A percentile compares a stretch with the other conserved stretches of the same genome.
Evolutionary conservation across 2,113 vertebrate species (phyloP).

Genomic region (Tor tambroides): DNA sequence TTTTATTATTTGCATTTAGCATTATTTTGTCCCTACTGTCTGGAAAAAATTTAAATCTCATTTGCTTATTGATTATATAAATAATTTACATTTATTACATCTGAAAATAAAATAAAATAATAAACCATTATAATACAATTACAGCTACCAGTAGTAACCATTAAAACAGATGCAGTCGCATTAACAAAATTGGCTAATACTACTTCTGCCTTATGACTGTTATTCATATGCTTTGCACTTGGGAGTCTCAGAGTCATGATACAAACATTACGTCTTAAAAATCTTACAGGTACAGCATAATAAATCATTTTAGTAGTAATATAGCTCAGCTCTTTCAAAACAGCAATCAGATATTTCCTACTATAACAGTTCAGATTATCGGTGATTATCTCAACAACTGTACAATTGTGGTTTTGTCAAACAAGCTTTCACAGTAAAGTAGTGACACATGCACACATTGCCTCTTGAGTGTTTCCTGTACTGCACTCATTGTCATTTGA

Average conservation of each 20-base stretch:
- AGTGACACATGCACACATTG: neutral
- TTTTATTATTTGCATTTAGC: constrained; percentile 2
- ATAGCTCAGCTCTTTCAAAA: neutral
- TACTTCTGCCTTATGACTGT: neutral
- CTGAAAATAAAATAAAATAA: neutral
- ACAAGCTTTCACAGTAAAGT: constrained; percentile 18
- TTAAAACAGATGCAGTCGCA: neutral
- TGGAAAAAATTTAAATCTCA: neutral
- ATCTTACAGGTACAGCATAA: neutral
- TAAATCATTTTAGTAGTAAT: neutral
- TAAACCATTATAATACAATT: neutral
- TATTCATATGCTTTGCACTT: neutral
- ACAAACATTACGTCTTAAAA: neutral
- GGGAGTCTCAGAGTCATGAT: constrained; percentile 8
- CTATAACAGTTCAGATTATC: neutral
- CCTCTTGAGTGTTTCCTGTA: neutral
- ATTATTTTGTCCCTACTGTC: neutral
- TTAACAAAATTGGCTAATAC: neutral
- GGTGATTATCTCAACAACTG: neutral
- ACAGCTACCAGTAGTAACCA: neutral
- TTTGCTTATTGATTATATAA: neutral
- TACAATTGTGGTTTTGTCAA: neutral
- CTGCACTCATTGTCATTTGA: neutral
- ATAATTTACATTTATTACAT: neutral
- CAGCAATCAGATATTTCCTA: neutral